Evolutionary conservation across 1,140 invertebrate species (phyloP), one percentile per base, ranked within the genome.

Genomic region (Polypedilum vanderplanki): DNA sequence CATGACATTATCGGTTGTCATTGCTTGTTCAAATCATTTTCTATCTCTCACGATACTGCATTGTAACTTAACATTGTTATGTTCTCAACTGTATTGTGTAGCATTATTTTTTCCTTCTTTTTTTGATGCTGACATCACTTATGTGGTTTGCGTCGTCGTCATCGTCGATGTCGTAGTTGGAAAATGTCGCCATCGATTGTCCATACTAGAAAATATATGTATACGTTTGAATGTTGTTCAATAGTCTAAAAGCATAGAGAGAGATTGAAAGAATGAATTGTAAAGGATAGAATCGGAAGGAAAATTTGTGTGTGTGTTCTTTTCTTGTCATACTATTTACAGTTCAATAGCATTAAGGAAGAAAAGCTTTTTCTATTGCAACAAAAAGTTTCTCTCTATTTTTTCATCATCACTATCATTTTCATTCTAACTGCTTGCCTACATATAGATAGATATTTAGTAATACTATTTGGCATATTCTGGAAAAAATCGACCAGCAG

Each of bases 1-100:
- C 65, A 70, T 70, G 65, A 70, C 65, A 70, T 70, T 70, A 70
- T 70, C 65, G 65, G 15, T 70, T 70, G 65, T 70, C 65, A 70
- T 70, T 70, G 17, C 8, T 7, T 18, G 65, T 70, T 20, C 65
- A 70, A 70, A 70, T 70, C 65, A 70, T 70, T 70, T 18, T 70
- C 65, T 20, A n/a, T 57, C 10, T n/a, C n/a, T 57, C 46, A 57
- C n/a, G n/a, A 57, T 57, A 57, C 9, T 70, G 17, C 17, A 70
- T 70, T 70, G 65, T 70, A 70, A 70, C 15, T 70, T 70, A 70
- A 70, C 65, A 70, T 70, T 70, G 65, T 70, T 70, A 70, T 18
- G 9, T 70, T 57, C n/a, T 57, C 24, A 33, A 33, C 24, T 33
- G 24, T 33, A 33, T 33, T 33, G 24, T 33, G 24, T 33, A 1